These are phyloP conservation scores for Dendrolimus pini DNA, from an alignment of 2,888 invertebrate genomes.

Conservation along the genomic window DNA sequence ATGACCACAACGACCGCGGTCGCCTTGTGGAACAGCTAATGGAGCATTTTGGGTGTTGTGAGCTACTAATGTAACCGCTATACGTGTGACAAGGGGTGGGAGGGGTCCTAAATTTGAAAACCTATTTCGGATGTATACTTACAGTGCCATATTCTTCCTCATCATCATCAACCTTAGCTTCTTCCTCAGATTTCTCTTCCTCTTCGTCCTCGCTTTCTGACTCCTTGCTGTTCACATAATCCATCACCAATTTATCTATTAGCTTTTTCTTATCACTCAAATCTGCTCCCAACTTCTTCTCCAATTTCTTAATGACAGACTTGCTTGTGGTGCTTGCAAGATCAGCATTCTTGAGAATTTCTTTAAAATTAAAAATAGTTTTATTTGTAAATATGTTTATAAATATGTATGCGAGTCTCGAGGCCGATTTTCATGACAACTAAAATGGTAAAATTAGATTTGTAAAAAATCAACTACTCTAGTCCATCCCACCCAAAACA, in stretches of 20 bases:
- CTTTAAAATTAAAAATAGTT: constrained; percentile 57
- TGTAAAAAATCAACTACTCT: too few relatives aligned
- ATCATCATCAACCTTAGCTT: constrained; percentile 46
- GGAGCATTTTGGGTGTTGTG: too few relatives aligned
- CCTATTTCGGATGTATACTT: neutral
- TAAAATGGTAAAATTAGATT: too few relatives aligned
- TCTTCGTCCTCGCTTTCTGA: constrained; percentile 51
- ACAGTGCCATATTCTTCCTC: constrained; percentile 17
- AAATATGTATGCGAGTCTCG: too few relatives aligned
- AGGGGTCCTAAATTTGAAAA: too few relatives aligned
- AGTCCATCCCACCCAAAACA: too few relatives aligned
- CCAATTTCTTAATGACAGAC: constrained; percentile 90
- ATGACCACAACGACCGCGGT: too few relatives aligned
- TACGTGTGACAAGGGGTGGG: too few relatives aligned
- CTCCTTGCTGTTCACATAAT: constrained; percentile 72
- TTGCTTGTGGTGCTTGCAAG: constrained; percentile 90
- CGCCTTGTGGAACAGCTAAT: too few relatives aligned
- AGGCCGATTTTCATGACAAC: too few relatives aligned
- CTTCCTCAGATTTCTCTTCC: constrained; percentile 29
- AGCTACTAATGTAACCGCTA: too few relatives aligned
- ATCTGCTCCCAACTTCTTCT: constrained; percentile 86
- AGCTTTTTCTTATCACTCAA: constrained; percentile 87
- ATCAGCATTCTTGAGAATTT: constrained; percentile 91
- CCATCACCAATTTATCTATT: constrained; percentile 93
- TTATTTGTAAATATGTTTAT: too few relatives aligned